Evolutionary conservation across 2,113 vertebrate species (phyloP), one percentile per base, ranked within the genome.

Genomic region (Peromyscus polionotus): DNA sequence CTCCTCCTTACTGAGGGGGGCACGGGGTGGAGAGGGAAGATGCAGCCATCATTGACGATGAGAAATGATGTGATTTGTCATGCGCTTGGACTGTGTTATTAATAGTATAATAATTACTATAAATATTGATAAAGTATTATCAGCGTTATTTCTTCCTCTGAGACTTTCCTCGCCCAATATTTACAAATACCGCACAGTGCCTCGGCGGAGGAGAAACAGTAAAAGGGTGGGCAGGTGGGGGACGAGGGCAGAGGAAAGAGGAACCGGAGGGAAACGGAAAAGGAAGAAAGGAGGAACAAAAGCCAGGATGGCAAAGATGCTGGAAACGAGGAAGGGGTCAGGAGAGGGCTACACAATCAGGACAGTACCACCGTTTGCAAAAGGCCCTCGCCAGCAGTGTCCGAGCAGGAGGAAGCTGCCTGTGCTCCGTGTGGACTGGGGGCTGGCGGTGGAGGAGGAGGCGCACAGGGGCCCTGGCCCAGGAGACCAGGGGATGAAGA

Each of bases 341-440:
- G 14, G 61, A 70, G 63, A 72, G 42, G 94, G 73, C 96, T 84
- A 36, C 72, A 95, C 73, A 93, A 99, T 99, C 99, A 99, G 97
- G 99, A 99, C 98, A 99, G 99, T 98, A 98, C 98, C 96, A 99
- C 98, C 24, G 99, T 98, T 70, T 99, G 99, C 98, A 98, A 98
- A 96, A 98, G 98, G 97, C 98, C 99, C 59, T 84, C 97, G n/a
- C 98, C 98, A 95, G 98, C 97, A 96, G 98, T 98, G 98, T 99
- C 99, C 98, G 98, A 99, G 97, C 97, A 98, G 95, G 98, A 98
- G 86, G 76, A 96, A 77, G 98, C 91, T 17, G 95, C 96, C 22
- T 97, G 98, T 88, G 98, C 96, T 93, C 97, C 97, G 3, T 95
- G 98, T 4, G 97, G 93, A 96, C 98, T 96, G 1, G 96, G 96